These are phyloP conservation scores for Calliphora vicina DNA, from an alignment of 1,140 invertebrate species.

Conservation along the genomic window DNA sequence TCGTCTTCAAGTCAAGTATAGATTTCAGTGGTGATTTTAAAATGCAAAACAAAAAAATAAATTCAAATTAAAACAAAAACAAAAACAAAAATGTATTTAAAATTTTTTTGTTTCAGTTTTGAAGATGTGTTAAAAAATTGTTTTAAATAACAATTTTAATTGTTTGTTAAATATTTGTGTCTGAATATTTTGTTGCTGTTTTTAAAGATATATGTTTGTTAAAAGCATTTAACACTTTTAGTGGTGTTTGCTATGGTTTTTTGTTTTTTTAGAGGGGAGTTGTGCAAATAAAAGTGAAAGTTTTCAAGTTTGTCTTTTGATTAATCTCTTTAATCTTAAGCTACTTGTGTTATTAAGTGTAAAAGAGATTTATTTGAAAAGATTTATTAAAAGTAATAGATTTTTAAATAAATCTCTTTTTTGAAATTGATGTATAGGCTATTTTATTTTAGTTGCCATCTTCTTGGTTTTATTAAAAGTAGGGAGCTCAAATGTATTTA, in stretches of 20 bases:
- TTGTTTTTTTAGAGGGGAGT: too few species aligned
- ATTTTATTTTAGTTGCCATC: too few species aligned
- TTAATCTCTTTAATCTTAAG: background rate
- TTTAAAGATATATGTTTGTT: background rate
- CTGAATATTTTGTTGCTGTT: background rate
- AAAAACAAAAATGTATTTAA: slow-evolving; percentile 5
- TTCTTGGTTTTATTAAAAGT: too few species aligned
- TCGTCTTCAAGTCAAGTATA: background rate
- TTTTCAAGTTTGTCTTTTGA: slow-evolving; percentile 19
- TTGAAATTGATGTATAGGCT: too few species aligned
- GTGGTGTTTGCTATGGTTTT: background rate
- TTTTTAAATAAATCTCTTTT: too few species aligned
- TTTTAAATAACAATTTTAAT: slow-evolving; percentile 2
- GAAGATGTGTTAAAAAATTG: background rate
- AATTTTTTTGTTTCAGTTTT: background rate
- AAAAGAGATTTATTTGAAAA: too few species aligned
- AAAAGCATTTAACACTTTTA: background rate
- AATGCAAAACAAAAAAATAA: too few species aligned
- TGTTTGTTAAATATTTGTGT: slow-evolving; percentile 21
- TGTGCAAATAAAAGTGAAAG: slow-evolving; percentile 15
- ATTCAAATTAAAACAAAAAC: too few species aligned
- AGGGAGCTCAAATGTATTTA: too few species aligned
- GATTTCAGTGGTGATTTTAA: too few species aligned
- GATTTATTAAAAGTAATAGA: too few species aligned
- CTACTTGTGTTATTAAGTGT: background rate